Base-by-base conservation (phyloP, 2,888 invertebrate genomes). In the Hedya salicella region DNA sequence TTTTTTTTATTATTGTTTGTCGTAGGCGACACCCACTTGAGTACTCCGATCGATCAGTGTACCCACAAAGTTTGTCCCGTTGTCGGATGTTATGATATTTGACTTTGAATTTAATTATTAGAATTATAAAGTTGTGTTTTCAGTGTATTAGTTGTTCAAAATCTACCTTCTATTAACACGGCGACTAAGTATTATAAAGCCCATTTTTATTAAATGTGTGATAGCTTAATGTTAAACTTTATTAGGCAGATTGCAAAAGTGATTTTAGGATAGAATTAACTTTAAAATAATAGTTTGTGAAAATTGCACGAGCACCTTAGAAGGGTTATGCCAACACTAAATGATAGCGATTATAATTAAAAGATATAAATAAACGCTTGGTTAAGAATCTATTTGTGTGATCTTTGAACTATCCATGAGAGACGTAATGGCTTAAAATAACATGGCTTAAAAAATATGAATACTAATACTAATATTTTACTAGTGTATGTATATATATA, bases 1-100 rank as follows among this genome's bases (percentile, higher is more conserved):
- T 61, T 65, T 65, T 65, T 65, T 21, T 60, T 52, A 25, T 60
- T 60, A 66, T 53, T 40, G 61, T 30, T 49, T 48, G 17, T 54
- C 66, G 61, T 49, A 21, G 65, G 46, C 44, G 17, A 54, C 66
- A 54, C 66, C 61, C 61, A 66, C 66, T 25, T 44, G 46, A 6
- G 2, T 46, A 8, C 25, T 56, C 19, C 52, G 19, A 53, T 3
- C 36, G 36, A 36, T 36, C 36, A 6, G 13, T 17, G 42, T n/a
- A 19, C 17, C 44, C 4, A 32, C 32, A n/a, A 46, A 19, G n/a
- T 44, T 57, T 9, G 56, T 13, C 16, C 17, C 17, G 13, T 16
- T 8, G 32, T 32, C 17, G n/a, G 9, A 4, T 3, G 1, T 17
- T 54, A 4, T 9, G 14, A n/a, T 25, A 21, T 14, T 11, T 5